phyloP scores from a whole-genome alignment of 2,888 invertebrate species.

The Lysandra coridon region DNA sequence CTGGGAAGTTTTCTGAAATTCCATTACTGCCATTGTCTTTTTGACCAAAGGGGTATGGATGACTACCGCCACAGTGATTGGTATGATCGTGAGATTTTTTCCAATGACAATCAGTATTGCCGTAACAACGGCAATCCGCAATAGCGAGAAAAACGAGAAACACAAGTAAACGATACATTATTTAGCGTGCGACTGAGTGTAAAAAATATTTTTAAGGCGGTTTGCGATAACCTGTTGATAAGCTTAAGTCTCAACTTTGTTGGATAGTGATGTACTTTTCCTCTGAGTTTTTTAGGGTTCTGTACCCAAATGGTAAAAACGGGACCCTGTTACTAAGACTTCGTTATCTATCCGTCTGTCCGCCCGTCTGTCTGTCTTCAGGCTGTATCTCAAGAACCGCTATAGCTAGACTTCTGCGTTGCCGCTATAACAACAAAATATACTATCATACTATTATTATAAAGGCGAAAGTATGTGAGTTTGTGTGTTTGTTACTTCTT shows the following conservation, averaged over 20 bases:
- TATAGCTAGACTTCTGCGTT: too few species aligned
- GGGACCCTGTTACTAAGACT: too few species aligned
- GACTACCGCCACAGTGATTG: background rate
- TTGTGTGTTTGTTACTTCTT: too few species aligned
- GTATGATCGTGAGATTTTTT: background rate
- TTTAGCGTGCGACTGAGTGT: background rate
- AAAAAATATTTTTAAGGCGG: background rate
- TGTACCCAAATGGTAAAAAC: too few species aligned
- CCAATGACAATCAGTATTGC: background rate
- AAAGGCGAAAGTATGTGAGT: too few species aligned
- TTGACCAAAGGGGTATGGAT: background rate
- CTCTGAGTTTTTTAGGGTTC: too few species aligned
- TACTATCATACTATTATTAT: too few species aligned
- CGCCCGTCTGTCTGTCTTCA: too few species aligned
- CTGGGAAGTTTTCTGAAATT: background rate
- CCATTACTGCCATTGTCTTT: background rate
- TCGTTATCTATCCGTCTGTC: too few species aligned
- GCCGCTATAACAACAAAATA: too few species aligned
- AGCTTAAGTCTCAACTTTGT: background rate
- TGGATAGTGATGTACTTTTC: too few species aligned
- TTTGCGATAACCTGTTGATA: background rate
- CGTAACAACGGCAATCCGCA: background rate
- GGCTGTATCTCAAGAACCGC: too few species aligned
- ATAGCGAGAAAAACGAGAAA: background rate
- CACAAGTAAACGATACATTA: conserved; percentile 10